Evolutionary conservation across 2,888 invertebrate species (phyloP).

Genomic region (Heliconius erato): DNA sequence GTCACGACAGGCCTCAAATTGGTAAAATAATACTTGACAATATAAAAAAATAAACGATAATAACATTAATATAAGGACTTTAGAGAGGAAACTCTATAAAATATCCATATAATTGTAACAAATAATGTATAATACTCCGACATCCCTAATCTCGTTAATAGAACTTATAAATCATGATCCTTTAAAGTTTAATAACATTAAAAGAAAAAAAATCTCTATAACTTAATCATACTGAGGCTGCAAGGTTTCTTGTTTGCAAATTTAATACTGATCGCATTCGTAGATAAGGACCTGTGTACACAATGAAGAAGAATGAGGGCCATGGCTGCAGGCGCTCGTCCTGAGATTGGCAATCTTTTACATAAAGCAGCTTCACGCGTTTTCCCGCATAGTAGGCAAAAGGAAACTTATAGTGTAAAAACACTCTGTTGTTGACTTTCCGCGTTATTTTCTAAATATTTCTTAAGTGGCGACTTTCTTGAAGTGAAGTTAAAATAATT

Average conservation of each 20-base stretch:
- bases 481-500: too few relatives aligned
- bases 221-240: slow-evolving; percentile 13
- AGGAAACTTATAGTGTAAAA: too few relatives aligned
- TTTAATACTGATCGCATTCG: slow-evolving; percentile 30
- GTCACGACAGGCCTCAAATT: too few relatives aligned
- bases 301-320: slow-evolving; percentile 28
- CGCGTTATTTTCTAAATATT: too few relatives aligned
- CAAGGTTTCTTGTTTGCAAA: slow-evolving; percentile 24
- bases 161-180: background rate
- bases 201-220: slow-evolving; percentile 1
- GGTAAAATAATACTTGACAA: background rate
- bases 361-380: background rate
- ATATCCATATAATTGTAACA: background rate
- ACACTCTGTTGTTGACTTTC: background rate
- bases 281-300: slow-evolving; percentile 30
- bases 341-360: slow-evolving; percentile 7
- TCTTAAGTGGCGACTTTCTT: too few relatives aligned
- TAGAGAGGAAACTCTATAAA: background rate
- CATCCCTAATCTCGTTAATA: background rate
- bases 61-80: background rate
- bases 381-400: too few relatives aligned
- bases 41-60: background rate
- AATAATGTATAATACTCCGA: background rate
- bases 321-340: slow-evolving; percentile 6
- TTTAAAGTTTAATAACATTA: background rate